phyloP scores from a whole-genome alignment of 92 coral and sea anemone genomes.

The Desmophyllum pertusum region DNA sequence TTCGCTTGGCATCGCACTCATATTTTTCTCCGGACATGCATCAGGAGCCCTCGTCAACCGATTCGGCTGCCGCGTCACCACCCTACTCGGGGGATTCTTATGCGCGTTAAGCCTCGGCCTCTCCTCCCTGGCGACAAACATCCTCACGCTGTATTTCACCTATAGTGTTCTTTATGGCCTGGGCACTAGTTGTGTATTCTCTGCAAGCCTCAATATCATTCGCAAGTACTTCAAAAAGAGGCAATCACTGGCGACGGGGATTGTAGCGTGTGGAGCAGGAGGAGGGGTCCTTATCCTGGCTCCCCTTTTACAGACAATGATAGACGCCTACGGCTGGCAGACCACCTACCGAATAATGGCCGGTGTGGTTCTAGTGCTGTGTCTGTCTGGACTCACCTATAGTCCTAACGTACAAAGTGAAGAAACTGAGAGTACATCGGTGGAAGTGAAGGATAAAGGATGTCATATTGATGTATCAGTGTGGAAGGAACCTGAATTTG shows the following conservation, averaged over 20 bases:
- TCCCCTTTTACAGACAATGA: constrained; percentile 45
- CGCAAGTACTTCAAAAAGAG: constrained; percentile 43
- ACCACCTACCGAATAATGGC: constrained; percentile 54
- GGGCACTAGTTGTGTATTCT: constrained; percentile 57
- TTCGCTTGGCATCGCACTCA: constrained; percentile 59
- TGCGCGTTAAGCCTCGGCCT: constrained; percentile 53
- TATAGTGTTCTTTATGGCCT: constrained; percentile 59
- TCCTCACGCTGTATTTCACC: constrained; percentile 40
- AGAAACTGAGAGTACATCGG: neutral
- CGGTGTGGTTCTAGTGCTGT: constrained; percentile 15
- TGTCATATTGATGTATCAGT: too few relatives aligned
- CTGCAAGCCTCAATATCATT: constrained; percentile 36
- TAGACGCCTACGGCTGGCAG: constrained; percentile 44
- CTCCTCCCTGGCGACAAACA: constrained; percentile 60
- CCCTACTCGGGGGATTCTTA: constrained; percentile 59
- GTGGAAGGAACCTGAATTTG: too few relatives aligned
- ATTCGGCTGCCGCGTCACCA: constrained; percentile 64
- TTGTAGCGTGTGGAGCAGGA: constrained; percentile 55
- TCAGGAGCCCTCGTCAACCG: constrained; percentile 50
- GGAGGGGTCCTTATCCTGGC: constrained; percentile 49
- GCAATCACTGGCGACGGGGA: constrained; percentile 55
- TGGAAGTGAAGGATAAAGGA: too few relatives aligned
- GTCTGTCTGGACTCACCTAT: constrained; percentile 35
- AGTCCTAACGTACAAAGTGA: constrained; percentile 29
- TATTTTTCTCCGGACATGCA: constrained; percentile 41